These are phyloP conservation scores for Manduca sexta DNA, from an alignment of 1,140 invertebrate species.

Conservation along the genomic window DNA sequence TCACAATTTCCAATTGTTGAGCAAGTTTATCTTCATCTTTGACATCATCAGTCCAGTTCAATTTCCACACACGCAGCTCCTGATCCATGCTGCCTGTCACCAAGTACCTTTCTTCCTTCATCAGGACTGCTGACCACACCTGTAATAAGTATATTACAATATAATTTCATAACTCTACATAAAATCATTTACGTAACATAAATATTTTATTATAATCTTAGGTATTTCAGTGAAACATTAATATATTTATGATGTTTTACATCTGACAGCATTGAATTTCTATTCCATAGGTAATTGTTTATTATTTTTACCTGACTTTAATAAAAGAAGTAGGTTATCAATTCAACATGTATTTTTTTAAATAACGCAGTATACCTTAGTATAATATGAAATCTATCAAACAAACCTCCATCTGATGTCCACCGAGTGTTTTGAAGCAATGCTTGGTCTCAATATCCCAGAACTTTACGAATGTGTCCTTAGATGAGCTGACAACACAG, in stretches of 20 bases:
- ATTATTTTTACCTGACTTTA: too few relatives aligned
- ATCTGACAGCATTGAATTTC: too few relatives aligned
- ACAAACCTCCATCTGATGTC: slow-evolving; percentile 82
- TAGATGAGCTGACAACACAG: slow-evolving; percentile 91
- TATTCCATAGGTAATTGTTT: too few relatives aligned
- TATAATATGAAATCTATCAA: too few relatives aligned
- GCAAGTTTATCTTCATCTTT: slow-evolving; percentile 71
- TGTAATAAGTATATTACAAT: slow-evolving; percentile 53
- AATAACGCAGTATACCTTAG: too few relatives aligned
- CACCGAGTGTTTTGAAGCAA: slow-evolving; percentile 95
- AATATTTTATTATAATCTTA: too few relatives aligned
- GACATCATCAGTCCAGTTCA: slow-evolving; percentile 72
- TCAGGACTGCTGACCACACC: slow-evolving; percentile 90
- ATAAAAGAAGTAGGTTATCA: too few relatives aligned
- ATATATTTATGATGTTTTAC: too few relatives aligned
- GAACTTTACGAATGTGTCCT: slow-evolving; percentile 97
- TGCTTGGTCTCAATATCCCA: slow-evolving; percentile 97
- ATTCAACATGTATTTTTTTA: too few relatives aligned
- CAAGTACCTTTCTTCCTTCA: slow-evolving; percentile 86
- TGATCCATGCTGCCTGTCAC: slow-evolving; percentile 90
- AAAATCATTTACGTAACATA: too few relatives aligned
- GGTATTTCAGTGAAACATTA: too few relatives aligned
- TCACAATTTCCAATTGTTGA: slow-evolving; percentile 69
- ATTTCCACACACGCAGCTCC: slow-evolving; percentile 89
- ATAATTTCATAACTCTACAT: too few relatives aligned